Percentiles rank a stretch among this genome's conserved stretches.
phyloP scores from a whole-genome alignment of 2,113 vertebrate species.

The Pao palembangensis region DNA sequence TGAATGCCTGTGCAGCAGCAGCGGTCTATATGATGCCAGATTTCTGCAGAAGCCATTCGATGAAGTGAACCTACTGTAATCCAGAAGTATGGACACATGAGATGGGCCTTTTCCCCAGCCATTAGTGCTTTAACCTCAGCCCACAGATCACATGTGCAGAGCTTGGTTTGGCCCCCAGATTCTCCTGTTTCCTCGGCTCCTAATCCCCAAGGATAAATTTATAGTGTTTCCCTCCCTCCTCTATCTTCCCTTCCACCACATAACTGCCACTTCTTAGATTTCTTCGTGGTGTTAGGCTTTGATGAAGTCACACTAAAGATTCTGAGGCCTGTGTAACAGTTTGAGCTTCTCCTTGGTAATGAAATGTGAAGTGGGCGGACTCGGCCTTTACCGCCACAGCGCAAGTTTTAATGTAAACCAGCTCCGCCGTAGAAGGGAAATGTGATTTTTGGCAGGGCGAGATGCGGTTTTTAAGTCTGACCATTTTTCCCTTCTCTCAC shows the following conservation, averaged over 20 bases:
- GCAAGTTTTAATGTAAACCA: conserved; percentile 71
- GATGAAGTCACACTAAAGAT: conserved; percentile 42
- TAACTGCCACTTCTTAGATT: conserved; percentile 31
- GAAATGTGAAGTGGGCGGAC: conserved; percentile 67
- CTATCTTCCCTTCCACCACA: conserved; percentile 10
- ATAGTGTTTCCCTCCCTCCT: conserved; percentile 4
- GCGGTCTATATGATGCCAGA: background rate
- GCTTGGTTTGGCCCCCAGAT: conserved; percentile 33
- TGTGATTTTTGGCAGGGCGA: conserved; percentile 69
- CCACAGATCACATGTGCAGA: conserved; percentile 43
- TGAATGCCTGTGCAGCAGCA: too few relatives aligned
- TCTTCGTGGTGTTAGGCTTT: conserved; percentile 39
- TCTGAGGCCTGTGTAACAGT: conserved; percentile 39
- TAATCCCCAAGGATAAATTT: conserved; percentile 39
- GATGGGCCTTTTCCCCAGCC: conserved; percentile 22
- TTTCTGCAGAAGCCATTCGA: conserved; percentile 9
- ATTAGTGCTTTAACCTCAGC: conserved; percentile 23
- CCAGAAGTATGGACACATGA: conserved; percentile 23
- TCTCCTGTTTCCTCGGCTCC: conserved; percentile 41
- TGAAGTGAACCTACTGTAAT: conserved; percentile 21
- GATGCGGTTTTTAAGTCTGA: conserved; percentile 59
- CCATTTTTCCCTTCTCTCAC: conserved; percentile 41
- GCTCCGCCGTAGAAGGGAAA: conserved; percentile 62
- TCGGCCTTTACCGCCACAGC: conserved; percentile 40
- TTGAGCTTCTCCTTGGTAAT: conserved; percentile 58